Evolutionary conservation across 2,888 invertebrate genomes (phyloP).

Genomic region (Pasiphila rectangulata): DNA sequence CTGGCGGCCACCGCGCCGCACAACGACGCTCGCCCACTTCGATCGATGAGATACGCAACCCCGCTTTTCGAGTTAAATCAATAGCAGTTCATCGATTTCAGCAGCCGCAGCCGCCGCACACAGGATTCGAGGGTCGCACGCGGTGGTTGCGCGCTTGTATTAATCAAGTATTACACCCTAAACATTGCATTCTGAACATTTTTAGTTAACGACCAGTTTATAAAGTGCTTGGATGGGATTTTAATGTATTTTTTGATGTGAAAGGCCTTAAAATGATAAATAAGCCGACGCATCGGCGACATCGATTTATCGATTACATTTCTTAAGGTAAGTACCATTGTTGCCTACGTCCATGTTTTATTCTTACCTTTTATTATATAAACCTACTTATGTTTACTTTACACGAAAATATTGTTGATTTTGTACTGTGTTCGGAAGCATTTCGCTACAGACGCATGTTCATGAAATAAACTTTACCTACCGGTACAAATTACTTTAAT

Average conservation of each 20-base stretch:
- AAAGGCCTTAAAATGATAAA: constrained; percentile 4
- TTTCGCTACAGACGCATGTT: too few species aligned
- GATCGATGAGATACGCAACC: constrained; percentile 89
- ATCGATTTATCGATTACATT: constrained; percentile 23
- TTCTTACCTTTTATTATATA: too few species aligned
- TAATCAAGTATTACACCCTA: too few species aligned
- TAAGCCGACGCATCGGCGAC: constrained; percentile 8
- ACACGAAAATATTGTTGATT: too few species aligned
- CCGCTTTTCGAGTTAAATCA: constrained; percentile 85
- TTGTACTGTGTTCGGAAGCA: too few species aligned
- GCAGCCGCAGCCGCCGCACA: constrained; percentile 83
- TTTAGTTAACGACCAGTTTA: too few species aligned
- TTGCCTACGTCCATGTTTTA: constrained; percentile 9
- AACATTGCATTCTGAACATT: too few species aligned
- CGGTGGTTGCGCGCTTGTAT: constrained; percentile 73
- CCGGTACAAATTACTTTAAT: too few species aligned
- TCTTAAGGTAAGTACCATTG: constrained; percentile 32
- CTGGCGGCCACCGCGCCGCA: constrained; percentile 32
- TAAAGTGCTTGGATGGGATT: not conserved
- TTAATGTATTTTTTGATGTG: constrained; percentile 9
- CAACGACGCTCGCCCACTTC: constrained; percentile 55
- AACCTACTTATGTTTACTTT: too few species aligned
- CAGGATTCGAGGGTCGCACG: constrained; percentile 72
- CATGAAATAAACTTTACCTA: too few species aligned
- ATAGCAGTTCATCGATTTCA: constrained; percentile 89